Percentiles rank a stretch among this genome's conserved stretches.
These are phyloP conservation scores for Nephila pilipes DNA, from an alignment of 1,140 invertebrate species.

Conservation along the genomic window DNA sequence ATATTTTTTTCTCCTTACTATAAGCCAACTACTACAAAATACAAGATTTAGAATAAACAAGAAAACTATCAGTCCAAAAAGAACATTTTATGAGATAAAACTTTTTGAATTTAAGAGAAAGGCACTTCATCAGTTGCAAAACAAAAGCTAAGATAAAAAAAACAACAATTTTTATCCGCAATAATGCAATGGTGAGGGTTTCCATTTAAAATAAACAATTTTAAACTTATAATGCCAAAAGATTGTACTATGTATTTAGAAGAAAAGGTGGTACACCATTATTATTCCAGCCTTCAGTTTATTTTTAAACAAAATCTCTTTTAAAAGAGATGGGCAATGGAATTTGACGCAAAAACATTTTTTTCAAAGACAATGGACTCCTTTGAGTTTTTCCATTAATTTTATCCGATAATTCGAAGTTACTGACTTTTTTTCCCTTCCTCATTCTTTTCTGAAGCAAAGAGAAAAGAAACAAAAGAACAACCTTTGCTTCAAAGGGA, in stretches of 20 bases:
- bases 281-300: background rate
- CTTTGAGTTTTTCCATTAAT: conserved; percentile 34
- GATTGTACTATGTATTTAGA: background rate
- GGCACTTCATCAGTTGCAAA: background rate
- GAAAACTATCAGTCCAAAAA: background rate
- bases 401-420: conserved; percentile 42
- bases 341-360: conserved; percentile 1
- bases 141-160: background rate
- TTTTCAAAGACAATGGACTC: background rate
- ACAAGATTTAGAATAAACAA: no score
- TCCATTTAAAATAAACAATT: background rate
- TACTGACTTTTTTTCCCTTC: background rate
- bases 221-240: background rate
- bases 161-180: background rate
- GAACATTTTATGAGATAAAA: background rate
- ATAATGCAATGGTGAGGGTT: background rate
- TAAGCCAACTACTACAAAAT: no score
- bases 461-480: conserved; percentile 28
- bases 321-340: background rate
- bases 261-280: background rate
- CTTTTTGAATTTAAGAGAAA: background rate
- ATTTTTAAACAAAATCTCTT: conserved; percentile 6
- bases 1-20: no score
- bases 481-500: conserved; percentile 28
- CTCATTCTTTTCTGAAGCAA: background rate